These are phyloP conservation scores for Adelges cooleyi DNA, from an alignment of 1,140 invertebrate species.

Conservation along the genomic window DNA sequence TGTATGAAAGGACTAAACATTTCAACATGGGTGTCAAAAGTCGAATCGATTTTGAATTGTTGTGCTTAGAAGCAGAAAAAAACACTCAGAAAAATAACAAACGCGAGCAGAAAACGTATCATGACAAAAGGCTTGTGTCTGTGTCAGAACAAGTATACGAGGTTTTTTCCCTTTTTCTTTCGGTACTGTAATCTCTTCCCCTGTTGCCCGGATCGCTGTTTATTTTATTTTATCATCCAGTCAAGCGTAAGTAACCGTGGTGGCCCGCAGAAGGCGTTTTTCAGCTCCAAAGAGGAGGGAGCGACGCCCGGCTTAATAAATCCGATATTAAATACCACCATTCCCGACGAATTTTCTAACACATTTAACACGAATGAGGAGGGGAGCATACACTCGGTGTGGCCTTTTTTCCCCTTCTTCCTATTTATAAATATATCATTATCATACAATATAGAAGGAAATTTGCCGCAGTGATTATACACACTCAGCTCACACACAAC, in stretches of 20 bases:
- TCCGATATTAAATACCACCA: conserved; percentile 24
- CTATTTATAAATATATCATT: background rate
- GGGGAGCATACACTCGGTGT: conserved; percentile 8
- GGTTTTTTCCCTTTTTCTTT: background rate
- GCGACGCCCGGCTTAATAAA: conserved; percentile 23
- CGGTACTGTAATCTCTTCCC: background rate
- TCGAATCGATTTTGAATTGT: conserved; percentile 15
- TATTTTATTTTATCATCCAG: conserved; percentile 11
- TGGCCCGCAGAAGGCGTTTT: conserved; percentile 22
- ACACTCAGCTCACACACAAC: no score
- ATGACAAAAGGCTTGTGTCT: conserved; percentile 1
- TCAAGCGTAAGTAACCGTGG: conserved; percentile 20
- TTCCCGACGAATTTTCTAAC: conserved; percentile 25
- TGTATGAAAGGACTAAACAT: no score
- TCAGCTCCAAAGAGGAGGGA: background rate
- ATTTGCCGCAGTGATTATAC: conserved; percentile 6
- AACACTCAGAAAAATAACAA: background rate
- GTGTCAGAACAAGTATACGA: background rate
- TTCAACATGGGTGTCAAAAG: background rate
- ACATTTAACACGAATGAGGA: conserved; percentile 20
- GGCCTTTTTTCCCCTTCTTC: background rate
- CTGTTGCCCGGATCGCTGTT: background rate
- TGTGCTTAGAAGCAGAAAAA: background rate
- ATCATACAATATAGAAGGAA: background rate
- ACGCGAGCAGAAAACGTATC: background rate